Conservation (phyloP, 2,113 vertebrate genomes). For the Chaetodon auriga region DNA sequence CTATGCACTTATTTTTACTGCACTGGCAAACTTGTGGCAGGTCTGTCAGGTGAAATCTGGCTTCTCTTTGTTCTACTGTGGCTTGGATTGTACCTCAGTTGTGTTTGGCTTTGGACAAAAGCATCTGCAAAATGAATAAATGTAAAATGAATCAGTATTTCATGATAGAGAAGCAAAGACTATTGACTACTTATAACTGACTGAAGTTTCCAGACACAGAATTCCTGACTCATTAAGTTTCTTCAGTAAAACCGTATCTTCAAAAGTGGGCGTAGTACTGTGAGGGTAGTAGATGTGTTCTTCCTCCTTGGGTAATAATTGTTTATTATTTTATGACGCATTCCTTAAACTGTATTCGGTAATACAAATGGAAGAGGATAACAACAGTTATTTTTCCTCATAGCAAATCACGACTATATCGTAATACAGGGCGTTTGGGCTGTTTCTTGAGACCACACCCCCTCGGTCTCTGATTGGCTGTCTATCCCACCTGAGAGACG, state of each 20-base stretch:
- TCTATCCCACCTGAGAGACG: conserved; percentile 61
- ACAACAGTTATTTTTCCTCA: background rate
- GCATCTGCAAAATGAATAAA: too few species aligned
- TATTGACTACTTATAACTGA: background rate
- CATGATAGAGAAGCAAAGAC: background rate
- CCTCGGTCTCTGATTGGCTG: conserved; percentile 69
- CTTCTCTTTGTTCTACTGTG: too few species aligned
- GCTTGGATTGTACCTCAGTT: too few species aligned
- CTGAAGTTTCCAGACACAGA: background rate
- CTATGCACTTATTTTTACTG: too few species aligned
- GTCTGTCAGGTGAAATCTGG: too few species aligned
- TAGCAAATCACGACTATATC: background rate
- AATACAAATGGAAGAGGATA: background rate
- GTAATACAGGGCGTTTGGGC: background rate
- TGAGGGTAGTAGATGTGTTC: background rate
- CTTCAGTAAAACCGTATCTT: background rate
- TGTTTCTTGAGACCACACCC: conserved; percentile 26
- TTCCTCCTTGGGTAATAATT: background rate
- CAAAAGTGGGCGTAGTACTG: background rate
- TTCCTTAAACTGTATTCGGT: background rate
- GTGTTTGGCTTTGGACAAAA: too few species aligned
- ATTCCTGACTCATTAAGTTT: background rate
- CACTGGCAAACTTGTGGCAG: too few species aligned
- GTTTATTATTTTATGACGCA: background rate
- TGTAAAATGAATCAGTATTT: background rate